phyloP scores from a whole-genome alignment of 2,888 invertebrate genomes.

The Phrixothrix hirtus region DNA sequence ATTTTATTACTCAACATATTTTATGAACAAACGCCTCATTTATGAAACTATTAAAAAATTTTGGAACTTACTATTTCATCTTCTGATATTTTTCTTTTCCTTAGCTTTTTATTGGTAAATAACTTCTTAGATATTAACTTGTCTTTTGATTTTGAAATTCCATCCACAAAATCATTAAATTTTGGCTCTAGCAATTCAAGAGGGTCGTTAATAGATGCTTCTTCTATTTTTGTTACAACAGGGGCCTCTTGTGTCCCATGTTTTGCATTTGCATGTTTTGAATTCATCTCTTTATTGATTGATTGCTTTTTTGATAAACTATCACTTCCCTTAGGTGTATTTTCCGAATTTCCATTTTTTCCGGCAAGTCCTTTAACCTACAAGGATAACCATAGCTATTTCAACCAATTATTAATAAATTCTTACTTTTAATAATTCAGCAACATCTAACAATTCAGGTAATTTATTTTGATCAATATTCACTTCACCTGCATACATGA shows the following conservation, averaged over 20 bases:
- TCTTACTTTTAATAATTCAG: slow-evolving; percentile 55
- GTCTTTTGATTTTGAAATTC: slow-evolving; percentile 14
- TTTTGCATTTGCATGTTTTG: neutral
- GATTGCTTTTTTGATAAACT: slow-evolving; percentile 6
- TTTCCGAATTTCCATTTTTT: slow-evolving; percentile 5
- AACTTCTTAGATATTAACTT: slow-evolving; percentile 28
- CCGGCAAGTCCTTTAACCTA: slow-evolving; percentile 36
- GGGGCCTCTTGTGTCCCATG: neutral
- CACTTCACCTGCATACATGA: slow-evolving; percentile 61
- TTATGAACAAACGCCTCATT: too few relatives aligned
- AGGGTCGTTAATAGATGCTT: slow-evolving; percentile 35
- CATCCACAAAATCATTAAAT: slow-evolving; percentile 42
- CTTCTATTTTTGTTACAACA: slow-evolving; percentile 17
- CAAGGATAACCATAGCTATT: neutral
- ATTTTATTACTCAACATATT: too few relatives aligned
- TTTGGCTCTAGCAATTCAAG: slow-evolving; percentile 49
- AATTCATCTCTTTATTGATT: slow-evolving; percentile 13
- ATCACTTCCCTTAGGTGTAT: neutral
- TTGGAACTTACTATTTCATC: slow-evolving; percentile 36
- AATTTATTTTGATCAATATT: slow-evolving; percentile 57
- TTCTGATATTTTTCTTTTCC: slow-evolving; percentile 38
- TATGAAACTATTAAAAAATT: too few relatives aligned
- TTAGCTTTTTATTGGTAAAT: slow-evolving; percentile 30
- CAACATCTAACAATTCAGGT: slow-evolving; percentile 56
- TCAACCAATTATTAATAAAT: neutral